Evolutionary conservation across 2,888 invertebrate genomes (phyloP), one percentile per base, ranked within the genome.

Genomic region (Piscicola geometra): DNA sequence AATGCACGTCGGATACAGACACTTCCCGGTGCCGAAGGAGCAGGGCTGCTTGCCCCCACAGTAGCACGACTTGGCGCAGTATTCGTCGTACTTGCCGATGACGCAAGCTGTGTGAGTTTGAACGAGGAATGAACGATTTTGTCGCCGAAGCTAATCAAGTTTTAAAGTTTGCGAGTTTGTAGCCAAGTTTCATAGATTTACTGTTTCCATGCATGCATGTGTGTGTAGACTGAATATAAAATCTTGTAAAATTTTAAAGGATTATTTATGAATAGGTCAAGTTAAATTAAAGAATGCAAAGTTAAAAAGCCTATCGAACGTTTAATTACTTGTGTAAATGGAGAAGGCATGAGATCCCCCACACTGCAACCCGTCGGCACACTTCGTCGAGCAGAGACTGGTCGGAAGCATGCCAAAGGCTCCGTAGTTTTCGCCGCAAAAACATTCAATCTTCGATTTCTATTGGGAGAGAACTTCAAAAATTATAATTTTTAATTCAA

Each of bases 371-470:
- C 25, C n/a, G n/a, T 56, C n/a, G 21, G 33, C 1, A 52, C 73
- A 73, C 1, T 12, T 21, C 15, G 33, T 1, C 1, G n/a, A 25
- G 36, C 73, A 73, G 1, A 12, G n/a, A n/a, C 0, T n/a, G 3
- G 56, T 64, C n/a, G 60, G 28, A 9, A 73, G 21, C 60, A 56
- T 21, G n/a, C 73, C 73, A 35, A 35, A 64, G 18, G n/a, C 21
- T 32, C 73, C 73, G 36, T 64, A 73, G 15, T 73, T 36, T n/a
- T 73, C 35, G 18, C 64, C 73, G 73, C 73, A 73, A 36, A 25
- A 73, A n/a, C 73, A 73, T 5, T 64, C 41, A 1, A 18, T 1
- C 15, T 36, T 56, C 41, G n/a, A n/a, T n/a, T n/a, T n/a, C n/a
- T n/a, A n/a, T n/a, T n/a, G n/a, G n/a, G n/a, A n/a, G n/a, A n/a